phyloP scores from a whole-genome alignment of 2,888 invertebrate species.

The Halocaridina rubra region DNA sequence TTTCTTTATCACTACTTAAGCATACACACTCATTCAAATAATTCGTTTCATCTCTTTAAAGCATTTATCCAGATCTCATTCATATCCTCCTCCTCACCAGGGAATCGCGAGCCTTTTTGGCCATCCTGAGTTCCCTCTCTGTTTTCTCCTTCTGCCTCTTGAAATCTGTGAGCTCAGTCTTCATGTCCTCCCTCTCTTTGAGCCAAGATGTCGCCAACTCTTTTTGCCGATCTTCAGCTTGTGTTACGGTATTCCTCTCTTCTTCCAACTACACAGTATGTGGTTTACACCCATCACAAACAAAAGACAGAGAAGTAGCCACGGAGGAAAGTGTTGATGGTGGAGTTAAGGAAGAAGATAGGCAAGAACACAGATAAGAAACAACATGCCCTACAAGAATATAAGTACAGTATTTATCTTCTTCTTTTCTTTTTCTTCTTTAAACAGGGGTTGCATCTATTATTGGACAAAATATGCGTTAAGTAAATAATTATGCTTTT shows the following conservation, averaged over 20 bases:
- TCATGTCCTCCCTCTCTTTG: slow-evolving; percentile 66
- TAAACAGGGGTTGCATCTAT: too few relatives aligned
- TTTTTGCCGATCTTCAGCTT: slow-evolving; percentile 66
- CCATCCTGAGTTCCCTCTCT: slow-evolving; percentile 56
- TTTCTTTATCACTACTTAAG: too few relatives aligned
- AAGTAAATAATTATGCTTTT: too few relatives aligned
- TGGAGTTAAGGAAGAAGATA: not conserved
- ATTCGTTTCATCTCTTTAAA: too few relatives aligned
- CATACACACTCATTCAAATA: too few relatives aligned
- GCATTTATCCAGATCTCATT: not conserved
- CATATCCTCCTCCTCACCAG: slow-evolving; percentile 49
- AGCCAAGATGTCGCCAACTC: slow-evolving; percentile 66
- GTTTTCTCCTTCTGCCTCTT: slow-evolving; percentile 64
- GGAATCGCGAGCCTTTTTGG: slow-evolving; percentile 43
- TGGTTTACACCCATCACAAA: too few relatives aligned
- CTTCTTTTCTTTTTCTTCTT: too few relatives aligned
- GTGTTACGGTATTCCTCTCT: slow-evolving; percentile 39
- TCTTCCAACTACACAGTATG: slow-evolving; percentile 43
- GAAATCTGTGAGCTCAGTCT: slow-evolving; percentile 65
- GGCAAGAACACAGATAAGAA: not conserved
- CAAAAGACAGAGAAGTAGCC: not conserved
- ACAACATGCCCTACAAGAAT: not conserved
- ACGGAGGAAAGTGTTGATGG: not conserved
- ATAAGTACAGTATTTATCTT: too few relatives aligned
- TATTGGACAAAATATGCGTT: too few relatives aligned